phyloP scores from a whole-genome alignment of 2,797 vertebrate genomes.

The Lepidocolaptes lacrymiger region DNA sequence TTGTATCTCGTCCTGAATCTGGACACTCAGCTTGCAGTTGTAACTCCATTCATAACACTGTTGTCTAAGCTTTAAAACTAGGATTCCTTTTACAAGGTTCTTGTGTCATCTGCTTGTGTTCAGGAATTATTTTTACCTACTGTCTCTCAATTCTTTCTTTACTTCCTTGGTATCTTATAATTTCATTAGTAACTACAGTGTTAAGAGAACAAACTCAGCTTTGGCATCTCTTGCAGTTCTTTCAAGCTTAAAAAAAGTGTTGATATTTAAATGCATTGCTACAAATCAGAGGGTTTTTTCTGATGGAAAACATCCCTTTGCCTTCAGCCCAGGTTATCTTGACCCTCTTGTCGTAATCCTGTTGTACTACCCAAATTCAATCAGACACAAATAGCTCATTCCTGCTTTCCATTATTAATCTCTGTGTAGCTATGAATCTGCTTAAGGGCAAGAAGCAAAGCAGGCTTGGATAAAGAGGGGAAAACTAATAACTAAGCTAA shows the following conservation, averaged over 20 bases:
- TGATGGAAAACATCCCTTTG: neutral
- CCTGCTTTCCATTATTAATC: neutral
- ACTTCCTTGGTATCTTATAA: neutral
- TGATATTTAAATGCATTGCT: neutral
- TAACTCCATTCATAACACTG: neutral
- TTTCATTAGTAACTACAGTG: neutral
- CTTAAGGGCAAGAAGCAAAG: neutral
- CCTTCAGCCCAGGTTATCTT: neutral
- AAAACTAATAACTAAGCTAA: conserved; percentile 23
- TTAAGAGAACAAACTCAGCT: neutral
- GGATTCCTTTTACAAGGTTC: neutral
- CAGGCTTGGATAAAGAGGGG: neutral
- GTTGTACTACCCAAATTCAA: neutral
- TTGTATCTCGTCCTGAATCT: neutral
- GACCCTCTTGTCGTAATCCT: neutral
- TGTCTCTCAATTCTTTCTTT: neutral
- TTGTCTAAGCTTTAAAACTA: conserved; percentile 1
- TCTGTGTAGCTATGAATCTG: neutral
- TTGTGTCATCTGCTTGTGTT: neutral
- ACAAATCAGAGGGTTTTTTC: neutral
- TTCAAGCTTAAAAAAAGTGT: neutral
- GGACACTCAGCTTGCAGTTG: neutral
- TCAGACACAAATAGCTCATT: neutral
- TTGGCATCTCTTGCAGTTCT: neutral
- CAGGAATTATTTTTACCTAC: conserved; percentile 8